These are phyloP conservation scores for Hylaea fasciaria DNA, from an alignment of 2,888 invertebrate genomes.

Conservation along the genomic window DNA sequence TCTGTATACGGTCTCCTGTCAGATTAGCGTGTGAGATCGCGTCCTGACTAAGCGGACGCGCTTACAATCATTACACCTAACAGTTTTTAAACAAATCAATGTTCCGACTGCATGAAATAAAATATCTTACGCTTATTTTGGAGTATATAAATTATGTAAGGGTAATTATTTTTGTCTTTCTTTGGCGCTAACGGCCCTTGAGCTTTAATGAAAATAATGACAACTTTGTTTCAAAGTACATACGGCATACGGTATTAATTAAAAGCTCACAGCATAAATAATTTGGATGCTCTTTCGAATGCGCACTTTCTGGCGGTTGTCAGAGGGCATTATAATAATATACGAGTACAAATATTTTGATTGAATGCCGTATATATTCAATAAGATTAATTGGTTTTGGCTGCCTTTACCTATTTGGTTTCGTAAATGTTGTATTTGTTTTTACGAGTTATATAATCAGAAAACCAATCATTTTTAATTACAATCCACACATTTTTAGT, in stretches of 20 bases:
- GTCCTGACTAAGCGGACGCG: too few relatives aligned
- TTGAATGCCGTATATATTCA: constrained; percentile 22
- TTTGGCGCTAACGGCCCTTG: too few relatives aligned
- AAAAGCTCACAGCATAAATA: constrained; percentile 25
- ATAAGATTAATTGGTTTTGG: constrained; percentile 23
- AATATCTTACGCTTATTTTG: too few relatives aligned
- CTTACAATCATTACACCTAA: too few relatives aligned
- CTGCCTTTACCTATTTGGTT: constrained; percentile 15
- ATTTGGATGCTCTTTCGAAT: constrained; percentile 10
- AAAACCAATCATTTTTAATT: constrained; percentile 3
- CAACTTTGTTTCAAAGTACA: too few relatives aligned
- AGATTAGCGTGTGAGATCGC: too few relatives aligned
- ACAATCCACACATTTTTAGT: neutral
- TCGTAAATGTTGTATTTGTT: constrained; percentile 6
- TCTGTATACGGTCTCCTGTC: too few relatives aligned
- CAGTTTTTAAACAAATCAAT: too few relatives aligned
- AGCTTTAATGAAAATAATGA: too few relatives aligned
- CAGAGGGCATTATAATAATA: constrained; percentile 3
- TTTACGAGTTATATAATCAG: neutral
- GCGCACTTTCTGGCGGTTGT: constrained; percentile 10
- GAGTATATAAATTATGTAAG: too few relatives aligned
- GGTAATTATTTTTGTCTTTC: too few relatives aligned
- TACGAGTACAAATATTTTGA: constrained; percentile 20
- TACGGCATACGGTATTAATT: neutral
- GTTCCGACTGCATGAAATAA: too few relatives aligned